phyloP scores from a whole-genome alignment of 1,140 invertebrate genomes.

The Acromyrmex charruanus region DNA sequence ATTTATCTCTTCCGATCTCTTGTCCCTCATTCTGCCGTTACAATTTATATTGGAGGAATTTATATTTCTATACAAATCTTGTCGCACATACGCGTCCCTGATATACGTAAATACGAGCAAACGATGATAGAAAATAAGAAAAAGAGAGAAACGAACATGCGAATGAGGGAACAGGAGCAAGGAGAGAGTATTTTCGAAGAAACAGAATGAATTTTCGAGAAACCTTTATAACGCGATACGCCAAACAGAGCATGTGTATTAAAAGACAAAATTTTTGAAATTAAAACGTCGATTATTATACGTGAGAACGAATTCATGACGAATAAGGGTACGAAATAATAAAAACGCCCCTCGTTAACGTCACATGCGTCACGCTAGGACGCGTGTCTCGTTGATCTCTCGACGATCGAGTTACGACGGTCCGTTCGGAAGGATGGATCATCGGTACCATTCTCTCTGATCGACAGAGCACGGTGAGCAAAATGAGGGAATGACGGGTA shows the following conservation, averaged over 20 bases:
- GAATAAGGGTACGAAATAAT: slow-evolving; percentile 59
- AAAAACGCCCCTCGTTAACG: slow-evolving; percentile 48
- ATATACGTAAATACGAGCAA: slow-evolving; percentile 74
- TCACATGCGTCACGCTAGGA: slow-evolving; percentile 24
- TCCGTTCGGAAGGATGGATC: slow-evolving; percentile 57
- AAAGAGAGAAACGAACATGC: slow-evolving; percentile 13
- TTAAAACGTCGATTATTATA: slow-evolving; percentile 61
- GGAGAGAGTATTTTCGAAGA: slow-evolving; percentile 25
- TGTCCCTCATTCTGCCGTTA: slow-evolving; percentile 49
- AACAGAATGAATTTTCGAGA: slow-evolving; percentile 63
- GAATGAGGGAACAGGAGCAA: slow-evolving; percentile 37
- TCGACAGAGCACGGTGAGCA: slow-evolving; percentile 27
- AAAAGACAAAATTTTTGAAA: slow-evolving; percentile 64
- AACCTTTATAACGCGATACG: slow-evolving; percentile 67
- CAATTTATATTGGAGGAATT: slow-evolving; percentile 27
- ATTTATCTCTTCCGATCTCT: slow-evolving; percentile 63
- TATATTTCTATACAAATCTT: slow-evolving; percentile 73
- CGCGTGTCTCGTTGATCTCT: slow-evolving; percentile 42
- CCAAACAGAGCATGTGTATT: slow-evolving; percentile 47
- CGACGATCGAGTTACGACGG: slow-evolving; percentile 51
- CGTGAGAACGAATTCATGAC: slow-evolving; percentile 38
- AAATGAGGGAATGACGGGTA: slow-evolving; percentile 39
- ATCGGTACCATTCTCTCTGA: slow-evolving; percentile 45
- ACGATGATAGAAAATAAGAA: slow-evolving; percentile 39
- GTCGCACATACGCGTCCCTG: slow-evolving; percentile 62